Percentiles rank a stretch among this genome's conserved stretches.
These are phyloP conservation scores for Drosophila ambigua DNA, from an alignment of 1,140 invertebrate genomes.

Conservation along the genomic window DNA sequence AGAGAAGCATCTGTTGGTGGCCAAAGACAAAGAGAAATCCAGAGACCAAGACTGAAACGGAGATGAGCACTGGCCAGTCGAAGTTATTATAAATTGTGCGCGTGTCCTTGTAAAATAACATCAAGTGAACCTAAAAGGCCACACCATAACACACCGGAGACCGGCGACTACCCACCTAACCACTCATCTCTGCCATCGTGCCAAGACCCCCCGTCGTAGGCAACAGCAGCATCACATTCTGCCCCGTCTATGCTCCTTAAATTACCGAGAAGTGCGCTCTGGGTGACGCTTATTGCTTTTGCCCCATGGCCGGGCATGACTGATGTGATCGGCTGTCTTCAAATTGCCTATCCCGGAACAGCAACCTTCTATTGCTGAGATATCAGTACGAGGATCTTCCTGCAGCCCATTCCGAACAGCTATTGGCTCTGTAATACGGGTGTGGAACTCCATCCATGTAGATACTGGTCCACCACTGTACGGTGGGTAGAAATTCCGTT, in stretches of 20 bases:
- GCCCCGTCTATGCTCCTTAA: conserved; percentile 60
- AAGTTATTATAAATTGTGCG: conserved; percentile 80
- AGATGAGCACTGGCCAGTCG: conserved; percentile 23
- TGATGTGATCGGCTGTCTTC: conserved; percentile 11
- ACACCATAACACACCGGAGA: conserved; percentile 5
- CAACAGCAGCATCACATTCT: conserved; percentile 10
- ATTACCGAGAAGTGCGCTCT: conserved; percentile 71
- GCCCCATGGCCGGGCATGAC: conserved; percentile 34
- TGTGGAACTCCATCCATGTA: too few species aligned
- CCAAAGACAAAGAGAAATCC: conserved; percentile 19
- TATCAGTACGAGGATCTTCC: too few species aligned
- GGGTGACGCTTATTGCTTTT: conserved; percentile 60
- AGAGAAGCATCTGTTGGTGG: conserved; percentile 34
- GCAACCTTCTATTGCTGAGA: too few species aligned
- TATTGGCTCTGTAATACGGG: too few species aligned
- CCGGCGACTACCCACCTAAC: background rate
- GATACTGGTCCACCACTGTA: conserved; percentile 50
- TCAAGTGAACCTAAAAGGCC: conserved; percentile 66
- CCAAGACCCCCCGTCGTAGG: background rate
- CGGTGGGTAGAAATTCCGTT: too few species aligned
- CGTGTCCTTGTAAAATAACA: conserved; percentile 81
- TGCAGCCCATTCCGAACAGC: too few species aligned
- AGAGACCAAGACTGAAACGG: conserved; percentile 7
- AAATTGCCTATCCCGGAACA: too few species aligned
- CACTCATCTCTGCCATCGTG: background rate